Base-by-base conservation (phyloP, 2,888 invertebrate genomes). In the Acrobeloides nanus region DNA sequence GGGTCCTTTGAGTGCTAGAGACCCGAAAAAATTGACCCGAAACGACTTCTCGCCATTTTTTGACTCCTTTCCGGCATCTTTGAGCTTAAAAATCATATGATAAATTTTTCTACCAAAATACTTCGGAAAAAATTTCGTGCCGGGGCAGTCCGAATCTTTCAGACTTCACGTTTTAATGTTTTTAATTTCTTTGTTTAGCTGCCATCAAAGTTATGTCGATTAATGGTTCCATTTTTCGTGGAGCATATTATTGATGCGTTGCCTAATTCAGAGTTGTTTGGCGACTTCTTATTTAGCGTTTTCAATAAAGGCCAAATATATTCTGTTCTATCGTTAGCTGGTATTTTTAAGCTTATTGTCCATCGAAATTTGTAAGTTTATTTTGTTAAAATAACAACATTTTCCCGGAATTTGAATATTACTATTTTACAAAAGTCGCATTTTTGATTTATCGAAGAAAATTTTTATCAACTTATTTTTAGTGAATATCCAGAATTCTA, bases 401-500 rank as follows among this genome's bases (percentile, higher is more conserved):
- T 27, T n/a, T 37, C 38, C 21, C 24, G n/a, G n/a, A n/a, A n/a
- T n/a, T n/a, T n/a, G n/a, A n/a, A n/a, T n/a, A n/a, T n/a, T n/a
- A n/a, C n/a, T n/a, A n/a, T n/a, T n/a, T n/a, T n/a, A n/a, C n/a
- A n/a, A n/a, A n/a, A n/a, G n/a, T n/a, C n/a, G n/a, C n/a, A n/a
- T n/a, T n/a, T n/a, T n/a, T n/a, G n/a, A n/a, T n/a, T n/a, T n/a
- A n/a, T n/a, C n/a, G n/a, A n/a, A n/a, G n/a, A n/a, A n/a, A n/a
- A 29, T 29, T 40, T 45, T 37, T 24, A n/a, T 4, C 12, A 23
- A 6, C 20, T 40, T 34, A 3, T 12, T 74, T 76, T n/a, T 73
- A 81, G 81, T 53, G 86, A 90, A 68, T 92, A 90, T 77, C 92
- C 93, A 0, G 85, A 89, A 74, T 87, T 95, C 74, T 95, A 88